Percentiles rank a stretch among this genome's conserved stretches.
Evolutionary conservation across 1,140 invertebrate genomes (phyloP).

Genomic region (Mesaphorura yosii): DNA sequence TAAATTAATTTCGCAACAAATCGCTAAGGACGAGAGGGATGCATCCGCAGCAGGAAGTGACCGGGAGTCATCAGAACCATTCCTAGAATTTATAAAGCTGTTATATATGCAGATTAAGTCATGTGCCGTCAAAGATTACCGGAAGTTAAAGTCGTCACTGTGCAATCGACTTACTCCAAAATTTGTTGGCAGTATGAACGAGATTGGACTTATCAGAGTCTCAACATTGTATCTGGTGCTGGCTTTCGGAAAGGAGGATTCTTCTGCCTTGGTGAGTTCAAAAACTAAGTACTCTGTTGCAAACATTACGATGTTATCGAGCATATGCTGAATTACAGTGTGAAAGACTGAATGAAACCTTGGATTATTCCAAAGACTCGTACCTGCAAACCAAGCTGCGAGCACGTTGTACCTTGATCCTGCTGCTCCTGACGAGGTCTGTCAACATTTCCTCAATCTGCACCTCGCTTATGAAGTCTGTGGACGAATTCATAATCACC

Average conservation of each 20-base stretch:
- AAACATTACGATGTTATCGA: too few relatives aligned
- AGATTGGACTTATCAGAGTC: conserved; percentile 12
- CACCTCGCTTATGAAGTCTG: background rate
- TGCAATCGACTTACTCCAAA: conserved; percentile 3
- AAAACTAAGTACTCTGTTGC: too few relatives aligned
- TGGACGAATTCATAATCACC: conserved; percentile 7
- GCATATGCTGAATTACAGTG: conserved; percentile 8
- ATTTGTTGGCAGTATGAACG: background rate
- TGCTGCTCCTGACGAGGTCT: conserved; percentile 7
- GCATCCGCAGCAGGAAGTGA: background rate
- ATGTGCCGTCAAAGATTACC: background rate
- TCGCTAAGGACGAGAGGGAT: background rate
- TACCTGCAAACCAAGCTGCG: background rate
- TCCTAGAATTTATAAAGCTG: background rate
- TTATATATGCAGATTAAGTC: background rate
- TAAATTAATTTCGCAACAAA: background rate
- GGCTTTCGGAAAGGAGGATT: background rate
- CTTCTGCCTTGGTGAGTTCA: conserved; percentile 2
- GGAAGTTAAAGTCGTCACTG: conserved; percentile 3
- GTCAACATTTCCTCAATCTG: background rate
- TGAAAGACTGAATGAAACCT: conserved; percentile 6
- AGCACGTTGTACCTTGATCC: background rate
- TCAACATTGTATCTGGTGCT: conserved; percentile 5
- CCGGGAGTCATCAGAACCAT: background rate
- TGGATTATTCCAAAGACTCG: background rate